A percentile compares a stretch with the other conserved stretches of the same genome.
Evolutionary conservation across 1,140 invertebrate species (phyloP).

Genomic region (Venustaconcha ellipsiformis): DNA sequence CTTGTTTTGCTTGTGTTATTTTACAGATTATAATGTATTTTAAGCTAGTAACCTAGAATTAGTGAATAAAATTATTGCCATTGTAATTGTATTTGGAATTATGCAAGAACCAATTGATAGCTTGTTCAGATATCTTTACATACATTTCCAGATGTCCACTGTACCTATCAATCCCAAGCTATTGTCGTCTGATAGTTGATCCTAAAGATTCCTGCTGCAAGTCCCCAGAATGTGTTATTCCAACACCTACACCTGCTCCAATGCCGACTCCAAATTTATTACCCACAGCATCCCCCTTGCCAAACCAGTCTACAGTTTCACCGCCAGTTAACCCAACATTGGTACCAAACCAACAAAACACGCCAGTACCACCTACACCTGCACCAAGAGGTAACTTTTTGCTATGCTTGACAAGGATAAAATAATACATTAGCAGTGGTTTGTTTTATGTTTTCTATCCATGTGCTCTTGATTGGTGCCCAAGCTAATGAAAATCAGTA

Average conservation of each 20-base stretch:
- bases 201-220: constrained; percentile 55
- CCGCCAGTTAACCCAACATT: neutral
- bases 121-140: neutral
- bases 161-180: constrained; percentile 42
- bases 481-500: too few relatives aligned
- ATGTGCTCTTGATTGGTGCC: too few relatives aligned
- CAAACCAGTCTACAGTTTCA: neutral
- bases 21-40: too few relatives aligned
- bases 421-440: too few relatives aligned
- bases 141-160: constrained; percentile 38
- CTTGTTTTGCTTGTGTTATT: too few relatives aligned
- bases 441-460: too few relatives aligned
- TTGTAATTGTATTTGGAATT: too few relatives aligned
- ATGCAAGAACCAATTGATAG: too few relatives aligned
- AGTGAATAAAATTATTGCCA: too few relatives aligned
- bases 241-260: constrained; percentile 21
- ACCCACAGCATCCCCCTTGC: neutral
- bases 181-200: constrained; percentile 50
- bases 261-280: constrained; percentile 5
- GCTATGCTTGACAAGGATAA: too few relatives aligned
- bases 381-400: neutral
- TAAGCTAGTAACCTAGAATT: too few relatives aligned
- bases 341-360: constrained; percentile 8
- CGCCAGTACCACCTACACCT: constrained; percentile 3
- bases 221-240: constrained; percentile 39